These are phyloP conservation scores for Aphelinus certus DNA, from an alignment of 1,140 invertebrate species.

Conservation along the genomic window DNA sequence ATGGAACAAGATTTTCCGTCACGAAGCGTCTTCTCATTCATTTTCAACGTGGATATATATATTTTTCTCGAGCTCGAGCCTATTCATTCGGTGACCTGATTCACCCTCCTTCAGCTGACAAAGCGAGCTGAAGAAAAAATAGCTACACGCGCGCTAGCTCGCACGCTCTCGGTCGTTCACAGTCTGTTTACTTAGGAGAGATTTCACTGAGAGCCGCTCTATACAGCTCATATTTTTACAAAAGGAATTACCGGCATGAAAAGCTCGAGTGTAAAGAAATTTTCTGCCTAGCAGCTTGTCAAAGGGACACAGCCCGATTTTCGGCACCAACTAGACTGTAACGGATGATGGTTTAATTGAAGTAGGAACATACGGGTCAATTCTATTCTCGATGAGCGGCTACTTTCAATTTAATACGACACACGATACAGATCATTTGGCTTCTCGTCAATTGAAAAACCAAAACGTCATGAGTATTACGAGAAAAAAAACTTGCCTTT, in stretches of 20 bases:
- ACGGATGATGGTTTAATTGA: no score
- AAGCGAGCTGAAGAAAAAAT: constrained; percentile 13
- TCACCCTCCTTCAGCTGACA: constrained; percentile 8
- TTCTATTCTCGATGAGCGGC: no score
- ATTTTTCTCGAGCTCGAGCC: constrained; percentile 5
- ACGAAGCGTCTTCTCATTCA: not conserved
- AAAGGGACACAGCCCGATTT: not conserved
- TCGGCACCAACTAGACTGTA: no score
- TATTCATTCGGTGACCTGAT: constrained; percentile 18
- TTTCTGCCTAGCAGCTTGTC: not conserved
- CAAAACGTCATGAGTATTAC: no score
- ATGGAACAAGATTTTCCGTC: not conserved
- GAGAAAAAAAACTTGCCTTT: no score
- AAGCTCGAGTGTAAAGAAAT: not conserved
- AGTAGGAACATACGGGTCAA: no score
- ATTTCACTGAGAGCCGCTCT: not conserved
- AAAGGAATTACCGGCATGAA: constrained; percentile 13
- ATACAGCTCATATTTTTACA: constrained; percentile 4
- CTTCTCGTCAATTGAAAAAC: no score
- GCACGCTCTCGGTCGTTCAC: no score
- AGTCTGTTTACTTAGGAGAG: constrained; percentile 18
- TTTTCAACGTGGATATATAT: constrained; percentile 4
- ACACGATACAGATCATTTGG: no score
- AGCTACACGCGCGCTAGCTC: constrained; percentile 1
- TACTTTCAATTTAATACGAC: no score